These are phyloP conservation scores for Lasioglossum figueresi DNA, from an alignment of 2,888 invertebrate species.

Conservation along the genomic window DNA sequence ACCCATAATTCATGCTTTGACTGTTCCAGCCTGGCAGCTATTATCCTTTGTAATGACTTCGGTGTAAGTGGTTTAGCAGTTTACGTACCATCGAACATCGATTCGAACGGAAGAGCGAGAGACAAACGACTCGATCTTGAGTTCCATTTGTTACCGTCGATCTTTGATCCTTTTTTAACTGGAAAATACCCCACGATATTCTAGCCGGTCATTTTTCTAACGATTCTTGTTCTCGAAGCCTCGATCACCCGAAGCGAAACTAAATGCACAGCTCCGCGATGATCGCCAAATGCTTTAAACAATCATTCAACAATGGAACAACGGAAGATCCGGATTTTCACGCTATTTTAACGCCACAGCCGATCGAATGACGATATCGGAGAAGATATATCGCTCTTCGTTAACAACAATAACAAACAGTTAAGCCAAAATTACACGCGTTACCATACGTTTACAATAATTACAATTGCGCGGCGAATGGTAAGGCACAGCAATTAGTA, in stretches of 20 bases:
- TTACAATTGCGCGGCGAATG: not conserved
- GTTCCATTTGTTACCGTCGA: not conserved
- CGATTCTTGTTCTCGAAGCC: not conserved
- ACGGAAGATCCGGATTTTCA: not conserved
- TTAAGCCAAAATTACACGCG: not conserved
- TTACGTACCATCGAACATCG: slow-evolving; percentile 45
- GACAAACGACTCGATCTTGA: not conserved
- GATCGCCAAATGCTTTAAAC: not conserved
- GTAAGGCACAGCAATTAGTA: not conserved
- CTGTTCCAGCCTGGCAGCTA: slow-evolving; percentile 52
- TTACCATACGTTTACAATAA: not conserved
- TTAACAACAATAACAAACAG: not conserved
- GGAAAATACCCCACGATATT: not conserved
- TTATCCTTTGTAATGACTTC: slow-evolving; percentile 68
- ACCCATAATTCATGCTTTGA: slow-evolving; percentile 52
- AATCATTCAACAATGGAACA: not conserved
- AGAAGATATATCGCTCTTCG: not conserved
- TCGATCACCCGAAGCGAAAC: not conserved
- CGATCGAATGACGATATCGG: no score
- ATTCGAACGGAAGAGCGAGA: slow-evolving; percentile 46
- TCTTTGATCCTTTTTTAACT: not conserved
- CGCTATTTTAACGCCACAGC: not conserved
- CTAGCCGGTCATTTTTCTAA: not conserved
- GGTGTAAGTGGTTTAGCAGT: slow-evolving; percentile 56
- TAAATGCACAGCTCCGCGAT: not conserved